phyloP scores from a whole-genome alignment of 1,140 invertebrate genomes.

The Danaus melanippus region DNA sequence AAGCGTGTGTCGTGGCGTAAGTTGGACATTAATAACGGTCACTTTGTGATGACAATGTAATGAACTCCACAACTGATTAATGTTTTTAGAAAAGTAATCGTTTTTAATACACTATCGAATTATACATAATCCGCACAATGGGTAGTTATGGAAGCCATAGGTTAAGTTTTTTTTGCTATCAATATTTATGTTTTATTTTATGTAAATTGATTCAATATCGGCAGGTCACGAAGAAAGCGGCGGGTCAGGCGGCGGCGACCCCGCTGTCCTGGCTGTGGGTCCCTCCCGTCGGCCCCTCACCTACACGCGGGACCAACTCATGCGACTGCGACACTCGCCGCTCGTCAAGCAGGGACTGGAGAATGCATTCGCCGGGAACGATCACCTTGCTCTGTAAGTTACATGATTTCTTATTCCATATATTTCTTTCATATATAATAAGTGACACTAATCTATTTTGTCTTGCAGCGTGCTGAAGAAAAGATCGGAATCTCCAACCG shows the following conservation, averaged over 20 bases:
- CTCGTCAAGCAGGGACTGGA: constrained; percentile 74
- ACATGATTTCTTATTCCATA: too few relatives aligned
- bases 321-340: constrained; percentile 73
- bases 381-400: constrained; percentile 60
- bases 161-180: too few relatives aligned
- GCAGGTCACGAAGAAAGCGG: constrained; percentile 52
- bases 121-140: too few relatives aligned
- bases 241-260: constrained; percentile 39
- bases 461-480: constrained; percentile 63
- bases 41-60: constrained; percentile 1
- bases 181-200: neutral
- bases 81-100: too few relatives aligned
- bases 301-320: constrained; percentile 74
- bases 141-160: too few relatives aligned
- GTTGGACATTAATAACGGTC: constrained; percentile 18
- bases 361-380: constrained; percentile 73
- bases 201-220: neutral
- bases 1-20: constrained; percentile 65
- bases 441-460: neutral
- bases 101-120: too few relatives aligned
- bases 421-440: too few relatives aligned
- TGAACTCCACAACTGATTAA: neutral
- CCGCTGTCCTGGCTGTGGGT: constrained; percentile 56
- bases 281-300: constrained; percentile 46
- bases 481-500: constrained; percentile 74